Percentiles rank a stretch among this genome's conserved stretches.
These are phyloP conservation scores for Marronus borbonicus DNA, from an alignment of 2,888 invertebrate genomes.

Conservation along the genomic window DNA sequence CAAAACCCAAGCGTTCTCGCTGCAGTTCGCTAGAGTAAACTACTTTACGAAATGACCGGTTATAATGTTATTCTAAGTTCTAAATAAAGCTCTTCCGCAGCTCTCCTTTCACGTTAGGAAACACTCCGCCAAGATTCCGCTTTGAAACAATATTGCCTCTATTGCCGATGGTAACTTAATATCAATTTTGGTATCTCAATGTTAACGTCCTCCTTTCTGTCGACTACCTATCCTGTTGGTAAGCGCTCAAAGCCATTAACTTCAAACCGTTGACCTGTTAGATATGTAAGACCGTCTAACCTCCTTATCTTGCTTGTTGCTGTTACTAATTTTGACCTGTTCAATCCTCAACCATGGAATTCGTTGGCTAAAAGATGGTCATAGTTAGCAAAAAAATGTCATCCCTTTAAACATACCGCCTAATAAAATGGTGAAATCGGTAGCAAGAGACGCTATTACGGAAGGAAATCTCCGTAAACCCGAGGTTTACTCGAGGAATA, in stretches of 20 bases:
- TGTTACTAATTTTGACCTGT: background rate
- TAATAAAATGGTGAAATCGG: too few relatives aligned
- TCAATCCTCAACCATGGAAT: background rate
- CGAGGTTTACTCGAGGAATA: too few relatives aligned
- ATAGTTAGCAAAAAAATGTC: too few relatives aligned
- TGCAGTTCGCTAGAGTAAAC: constrained; percentile 24
- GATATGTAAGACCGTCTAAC: background rate
- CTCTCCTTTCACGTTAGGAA: background rate
- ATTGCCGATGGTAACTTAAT: constrained; percentile 6
- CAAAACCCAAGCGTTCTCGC: constrained; percentile 12
- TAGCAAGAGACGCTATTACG: too few relatives aligned
- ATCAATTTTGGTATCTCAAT: constrained; percentile 4
- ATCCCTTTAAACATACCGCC: too few relatives aligned
- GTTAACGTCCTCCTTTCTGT: background rate
- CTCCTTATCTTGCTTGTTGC: background rate
- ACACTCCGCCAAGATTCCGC: constrained; percentile 24
- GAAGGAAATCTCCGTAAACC: too few relatives aligned
- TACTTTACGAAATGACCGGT: constrained; percentile 31
- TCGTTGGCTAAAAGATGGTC: too few relatives aligned
- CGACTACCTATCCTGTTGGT: background rate
- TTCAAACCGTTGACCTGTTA: background rate
- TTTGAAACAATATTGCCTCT: constrained; percentile 28
- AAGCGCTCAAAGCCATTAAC: background rate
- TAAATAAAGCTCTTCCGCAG: constrained; percentile 17
- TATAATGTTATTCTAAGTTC: constrained; percentile 39